Percentiles rank a stretch among this genome's conserved stretches.
Conservation (phyloP, 2,888 invertebrate genomes). For the Hypsopygia costalis region DNA sequence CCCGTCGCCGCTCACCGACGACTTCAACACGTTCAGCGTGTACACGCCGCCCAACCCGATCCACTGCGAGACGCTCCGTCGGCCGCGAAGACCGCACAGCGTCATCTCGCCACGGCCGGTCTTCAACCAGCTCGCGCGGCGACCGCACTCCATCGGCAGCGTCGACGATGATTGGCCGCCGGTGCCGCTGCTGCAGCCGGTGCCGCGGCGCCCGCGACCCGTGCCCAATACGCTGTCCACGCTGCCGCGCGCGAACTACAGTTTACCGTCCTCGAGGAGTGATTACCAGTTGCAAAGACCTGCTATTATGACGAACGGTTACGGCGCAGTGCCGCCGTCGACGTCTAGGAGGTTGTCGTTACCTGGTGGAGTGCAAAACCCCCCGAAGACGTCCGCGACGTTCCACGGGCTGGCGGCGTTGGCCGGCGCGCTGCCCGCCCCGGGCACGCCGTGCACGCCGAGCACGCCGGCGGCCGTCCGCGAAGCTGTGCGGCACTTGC, state of each 20-base stretch:
- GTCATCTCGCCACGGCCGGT: slow-evolving; percentile 68
- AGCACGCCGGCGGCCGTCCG: slow-evolving; percentile 83
- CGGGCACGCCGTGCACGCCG: slow-evolving; percentile 65
- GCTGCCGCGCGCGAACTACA: slow-evolving; percentile 69
- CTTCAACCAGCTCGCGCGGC: slow-evolving; percentile 49
- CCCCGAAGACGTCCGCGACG: slow-evolving; percentile 82
- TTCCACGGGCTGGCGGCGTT: slow-evolving; percentile 79
- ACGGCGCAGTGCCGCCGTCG: slow-evolving; percentile 72
- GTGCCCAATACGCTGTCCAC: slow-evolving; percentile 60
- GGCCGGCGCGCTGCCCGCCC: slow-evolving; percentile 44
- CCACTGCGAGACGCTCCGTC: slow-evolving; percentile 29
- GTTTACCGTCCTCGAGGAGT: slow-evolving; percentile 81
- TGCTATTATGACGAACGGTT: slow-evolving; percentile 73
- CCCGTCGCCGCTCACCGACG: slow-evolving; percentile 44
- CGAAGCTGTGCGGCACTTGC: slow-evolving; percentile 85
- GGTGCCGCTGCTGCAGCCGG: slow-evolving; percentile 76
- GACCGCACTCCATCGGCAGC: slow-evolving; percentile 83
- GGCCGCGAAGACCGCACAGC: slow-evolving; percentile 76
- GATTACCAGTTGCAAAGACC: slow-evolving; percentile 82
- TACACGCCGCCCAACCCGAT: slow-evolving; percentile 78
- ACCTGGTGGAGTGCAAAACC: slow-evolving; percentile 71
- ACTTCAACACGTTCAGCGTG: slow-evolving; percentile 74
- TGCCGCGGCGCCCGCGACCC: slow-evolving; percentile 75
- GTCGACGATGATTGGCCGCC: slow-evolving; percentile 64
- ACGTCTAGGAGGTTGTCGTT: slow-evolving; percentile 77